phyloP scores from a whole-genome alignment of 2,797 vertebrate species.

The Perodicticus potto region DNA sequence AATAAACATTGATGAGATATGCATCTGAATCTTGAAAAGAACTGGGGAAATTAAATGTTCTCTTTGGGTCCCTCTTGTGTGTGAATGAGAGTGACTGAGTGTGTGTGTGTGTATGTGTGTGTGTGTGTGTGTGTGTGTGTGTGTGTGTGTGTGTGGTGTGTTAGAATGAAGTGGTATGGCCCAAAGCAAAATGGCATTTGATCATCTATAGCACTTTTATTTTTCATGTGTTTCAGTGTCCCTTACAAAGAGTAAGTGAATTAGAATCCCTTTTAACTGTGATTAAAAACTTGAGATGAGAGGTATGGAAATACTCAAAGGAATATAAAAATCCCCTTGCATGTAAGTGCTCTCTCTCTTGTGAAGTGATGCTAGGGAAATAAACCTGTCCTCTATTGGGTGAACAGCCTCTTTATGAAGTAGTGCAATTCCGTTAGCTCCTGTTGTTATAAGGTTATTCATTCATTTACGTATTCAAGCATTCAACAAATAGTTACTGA shows the following conservation, averaged over 20 bases:
- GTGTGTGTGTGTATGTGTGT: background rate
- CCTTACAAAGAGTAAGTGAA: constrained; percentile 14
- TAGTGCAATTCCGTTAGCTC: background rate
- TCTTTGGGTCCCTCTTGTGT: background rate
- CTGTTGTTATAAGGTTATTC: background rate
- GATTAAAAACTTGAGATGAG: background rate
- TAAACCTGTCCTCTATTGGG: background rate
- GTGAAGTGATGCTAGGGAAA: background rate
- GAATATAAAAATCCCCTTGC: background rate
- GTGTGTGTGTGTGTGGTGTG: no score
- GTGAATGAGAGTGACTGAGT: background rate
- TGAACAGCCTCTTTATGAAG: constrained; percentile 16
- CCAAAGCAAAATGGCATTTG: constrained; percentile 23
- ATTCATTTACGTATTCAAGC: background rate
- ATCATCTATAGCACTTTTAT: background rate
- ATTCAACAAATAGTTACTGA: constrained; percentile 15
- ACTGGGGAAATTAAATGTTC: background rate
- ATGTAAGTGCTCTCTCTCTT: background rate
- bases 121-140: background rate
- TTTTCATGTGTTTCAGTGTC: background rate
- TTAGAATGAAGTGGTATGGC: background rate
- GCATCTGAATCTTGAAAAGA: background rate
- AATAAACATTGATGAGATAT: constrained; percentile 10
- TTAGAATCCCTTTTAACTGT: background rate
- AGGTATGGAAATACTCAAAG: background rate